A percentile compares a stretch with the other conserved stretches of the same genome.
Conservation (phyloP, 2,888 invertebrate genomes). For the Phyllotreta cruciferae region DNA sequence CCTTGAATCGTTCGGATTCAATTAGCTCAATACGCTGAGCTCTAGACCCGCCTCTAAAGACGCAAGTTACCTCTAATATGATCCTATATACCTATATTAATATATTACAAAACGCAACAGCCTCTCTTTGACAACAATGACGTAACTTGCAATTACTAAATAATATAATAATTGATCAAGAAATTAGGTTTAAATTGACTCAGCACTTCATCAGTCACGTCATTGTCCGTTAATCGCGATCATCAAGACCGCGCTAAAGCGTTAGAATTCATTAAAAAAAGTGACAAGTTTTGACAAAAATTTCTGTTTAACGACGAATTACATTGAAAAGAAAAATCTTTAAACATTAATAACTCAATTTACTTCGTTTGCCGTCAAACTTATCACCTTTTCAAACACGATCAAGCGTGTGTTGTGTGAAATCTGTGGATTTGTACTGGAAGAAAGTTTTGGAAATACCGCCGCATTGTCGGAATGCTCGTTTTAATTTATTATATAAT, state of each 20-base stretch:
- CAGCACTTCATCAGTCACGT: conserved; percentile 22
- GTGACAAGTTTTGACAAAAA: conserved; percentile 5
- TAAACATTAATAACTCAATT: not conserved
- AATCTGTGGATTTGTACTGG: conserved; percentile 29
- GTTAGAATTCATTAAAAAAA: conserved; percentile 59
- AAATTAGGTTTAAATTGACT: not conserved
- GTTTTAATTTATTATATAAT: conserved; percentile 4
- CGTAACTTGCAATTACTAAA: conserved; percentile 12
- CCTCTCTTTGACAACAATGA: conserved; percentile 55
- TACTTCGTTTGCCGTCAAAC: conserved; percentile 4
- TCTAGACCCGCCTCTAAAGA: conserved; percentile 26
- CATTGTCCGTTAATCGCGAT: conserved; percentile 44
- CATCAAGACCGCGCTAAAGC: conserved; percentile 59
- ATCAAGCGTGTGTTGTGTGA: conserved; percentile 23
- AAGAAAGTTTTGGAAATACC: conserved; percentile 22
- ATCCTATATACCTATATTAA: conserved; percentile 54
- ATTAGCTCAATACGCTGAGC: conserved; percentile 9
- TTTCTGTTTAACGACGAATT: no score
- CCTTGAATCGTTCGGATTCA: conserved; percentile 9
- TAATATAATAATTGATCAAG: not conserved
- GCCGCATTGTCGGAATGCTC: not conserved
- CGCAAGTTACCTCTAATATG: conserved; percentile 49
- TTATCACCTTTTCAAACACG: conserved; percentile 29
- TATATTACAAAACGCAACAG: conserved; percentile 60
- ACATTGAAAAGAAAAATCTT: no score